Base-by-base conservation (phyloP, 2,113 vertebrate species). In the Paramisgurnus dabryanus region DNA sequence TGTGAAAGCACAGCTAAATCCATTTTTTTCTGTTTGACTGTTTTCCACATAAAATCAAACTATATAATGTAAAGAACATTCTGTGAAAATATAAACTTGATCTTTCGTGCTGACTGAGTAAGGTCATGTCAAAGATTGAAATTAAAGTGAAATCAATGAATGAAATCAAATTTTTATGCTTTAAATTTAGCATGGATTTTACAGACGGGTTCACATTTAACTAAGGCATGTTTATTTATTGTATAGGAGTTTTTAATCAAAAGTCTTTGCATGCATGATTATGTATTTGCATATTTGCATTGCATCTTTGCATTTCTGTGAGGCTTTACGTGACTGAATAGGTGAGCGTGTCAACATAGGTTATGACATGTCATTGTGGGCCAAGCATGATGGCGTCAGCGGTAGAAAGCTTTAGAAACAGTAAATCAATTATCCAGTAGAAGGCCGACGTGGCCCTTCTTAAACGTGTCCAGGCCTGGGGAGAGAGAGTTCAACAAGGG, bases 381-480 rank as follows among this genome's bases (percentile, higher is more conserved):
- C 60, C 8, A 68, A 66, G 60, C 41, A 79, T 49, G 77, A 63
- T 43, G 69, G 47, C 43, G 17, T 75, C 11, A 69, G 49, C 71
- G 41, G 47, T 17, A 75, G 60, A 47, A 47, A 63, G 58, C 53
- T 68, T 73, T 67, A 55, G 12, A 67, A 39, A 70, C 45, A 47
- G 18, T 63, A 68, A 78, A 81, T 68, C 67, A 73, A 13, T 81
- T 81, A 73, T 68, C 47, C 15, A 63, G 18, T 43, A 57, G 43
- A 63, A 78, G 53, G 57, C 17, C 67, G 7, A 2, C 67, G 49
- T 79, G 58, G n/a, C 50, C 64, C 40, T 67, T 80, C 77, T 57
- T 80, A 65, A 83, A 55, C 71, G 76, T 76, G 82, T 75, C 77
- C 78, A 39, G 80, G 50, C 67, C 68, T 82, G 77, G 22, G 69